Evolutionary conservation across 2,888 invertebrate species (phyloP), one percentile per base, ranked within the genome.

Genomic region (Apamea monoglypha): DNA sequence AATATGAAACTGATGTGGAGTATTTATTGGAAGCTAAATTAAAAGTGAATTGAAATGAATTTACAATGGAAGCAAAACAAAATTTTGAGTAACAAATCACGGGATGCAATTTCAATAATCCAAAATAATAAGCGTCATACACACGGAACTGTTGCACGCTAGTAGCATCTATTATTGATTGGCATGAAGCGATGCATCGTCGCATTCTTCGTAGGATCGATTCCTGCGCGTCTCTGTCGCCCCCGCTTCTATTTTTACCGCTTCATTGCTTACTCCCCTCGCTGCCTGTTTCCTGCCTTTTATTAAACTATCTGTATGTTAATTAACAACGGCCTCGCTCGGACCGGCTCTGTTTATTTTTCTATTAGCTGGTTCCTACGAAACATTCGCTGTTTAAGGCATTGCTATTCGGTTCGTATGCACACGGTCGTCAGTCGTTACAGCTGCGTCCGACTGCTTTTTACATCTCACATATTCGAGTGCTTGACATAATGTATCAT

Each of bases 261-360:
- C 97, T 96, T 96, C 96, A 96, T 96, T 96, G 96, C 96, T 92
- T 95, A 93, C 96, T 96, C 96, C 96, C 96, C 96, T 96, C 95
- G 92, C 92, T 93, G 95, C 94, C 92, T 93, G 96, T 93, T 96
- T 96, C 96, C 97, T 96, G 97, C 96, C 96, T 96, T 96, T 95
- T 96, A 97, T 96, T 96, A 96, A 96, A 96, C 96, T 96, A 96
- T 96, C 95, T 96, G 95, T 96, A 96, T 96, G 96, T 96, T 96
- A 96, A 97, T 97, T 97, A 96, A 96, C 95, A 96, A 94, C 95
- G 95, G 94, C 96, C 95, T 95, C 95, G 94, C 90, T 92, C 90
- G 87, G 91, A 92, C 92, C 91, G 92, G 88, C 91, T 92, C 91
- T 96, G 95, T 96, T 96, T 96, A 95, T 94, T 94, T 96, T 95